Evolutionary conservation across 2,113 vertebrate species (phyloP).

Genomic region (Oryzias javanicus): DNA sequence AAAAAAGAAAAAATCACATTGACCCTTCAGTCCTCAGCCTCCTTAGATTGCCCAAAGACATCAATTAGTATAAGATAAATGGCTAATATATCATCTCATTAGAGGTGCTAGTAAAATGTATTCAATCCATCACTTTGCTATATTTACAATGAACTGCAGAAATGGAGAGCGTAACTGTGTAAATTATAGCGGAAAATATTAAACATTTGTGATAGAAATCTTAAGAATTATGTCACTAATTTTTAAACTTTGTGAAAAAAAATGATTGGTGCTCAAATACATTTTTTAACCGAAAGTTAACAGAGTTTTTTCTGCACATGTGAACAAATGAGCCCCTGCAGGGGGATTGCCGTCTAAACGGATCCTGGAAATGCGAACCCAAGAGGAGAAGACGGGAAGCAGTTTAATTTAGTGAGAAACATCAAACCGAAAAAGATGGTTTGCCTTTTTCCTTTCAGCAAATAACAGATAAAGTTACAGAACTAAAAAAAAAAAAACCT

Average conservation of each 20-base stretch:
- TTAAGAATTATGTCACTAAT: not conserved
- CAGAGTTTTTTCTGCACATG: too few relatives aligned
- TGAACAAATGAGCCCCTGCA: too few relatives aligned
- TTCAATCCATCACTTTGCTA: conserved; percentile 33
- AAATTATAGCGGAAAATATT: conserved; percentile 18
- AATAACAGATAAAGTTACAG: not conserved
- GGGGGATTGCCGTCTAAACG: too few relatives aligned
- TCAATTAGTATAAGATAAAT: conserved; percentile 55
- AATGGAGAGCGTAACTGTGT: conserved; percentile 6
- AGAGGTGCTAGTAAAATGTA: conserved; percentile 46
- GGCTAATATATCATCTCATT: conserved; percentile 47
- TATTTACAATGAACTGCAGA: conserved; percentile 23
- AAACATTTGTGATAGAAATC: conserved; percentile 30
- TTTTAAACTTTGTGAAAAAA: conserved; percentile 10
- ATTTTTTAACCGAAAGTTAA: too few relatives aligned
- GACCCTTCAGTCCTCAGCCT: conserved; percentile 40
- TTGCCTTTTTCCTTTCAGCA: not conserved
- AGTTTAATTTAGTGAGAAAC: not conserved
- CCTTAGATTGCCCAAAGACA: conserved; percentile 54
- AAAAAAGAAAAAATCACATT: too few relatives aligned
- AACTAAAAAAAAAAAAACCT: not conserved
- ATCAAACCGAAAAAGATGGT: too few relatives aligned
- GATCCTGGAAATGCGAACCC: conserved; percentile 16
- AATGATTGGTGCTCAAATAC: conserved; percentile 7
- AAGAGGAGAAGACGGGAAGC: not conserved